phyloP scores from a whole-genome alignment of 2,797 vertebrate genomes.

The Gymnothorax reevesii region DNA sequence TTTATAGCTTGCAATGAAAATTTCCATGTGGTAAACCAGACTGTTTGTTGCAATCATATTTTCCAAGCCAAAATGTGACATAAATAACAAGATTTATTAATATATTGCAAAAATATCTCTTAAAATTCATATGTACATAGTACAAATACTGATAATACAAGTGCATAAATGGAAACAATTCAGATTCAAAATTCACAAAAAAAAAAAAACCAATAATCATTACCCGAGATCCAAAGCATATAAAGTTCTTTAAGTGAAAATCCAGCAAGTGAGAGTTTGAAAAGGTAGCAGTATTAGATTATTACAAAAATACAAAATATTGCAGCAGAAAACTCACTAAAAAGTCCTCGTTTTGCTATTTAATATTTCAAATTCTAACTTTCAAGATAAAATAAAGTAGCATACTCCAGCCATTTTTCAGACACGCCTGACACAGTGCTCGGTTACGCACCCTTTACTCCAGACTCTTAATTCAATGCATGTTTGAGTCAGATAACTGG shows the following conservation, averaged over 20 bases:
- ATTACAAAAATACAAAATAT: neutral
- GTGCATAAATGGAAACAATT: constrained; percentile 68
- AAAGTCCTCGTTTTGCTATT: constrained; percentile 60
- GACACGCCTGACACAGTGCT: neutral
- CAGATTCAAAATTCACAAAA: constrained; percentile 42
- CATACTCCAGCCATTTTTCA: neutral
- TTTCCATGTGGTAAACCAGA: neutral
- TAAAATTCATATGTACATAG: constrained; percentile 70
- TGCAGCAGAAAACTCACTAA: constrained; percentile 46
- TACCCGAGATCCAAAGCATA: neutral
- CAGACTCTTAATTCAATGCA: constrained; percentile 1
- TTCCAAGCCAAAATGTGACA: constrained; percentile 39
- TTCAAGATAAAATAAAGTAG: constrained; percentile 11
- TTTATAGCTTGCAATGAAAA: neutral
- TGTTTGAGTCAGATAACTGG: neutral
- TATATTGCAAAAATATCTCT: constrained; percentile 70
- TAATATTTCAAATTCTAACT: constrained; percentile 27
- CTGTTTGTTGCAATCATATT: neutral
- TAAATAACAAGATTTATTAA: constrained; percentile 65
- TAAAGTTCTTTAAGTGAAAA: constrained; percentile 2
- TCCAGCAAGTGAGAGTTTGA: constrained; percentile 3
- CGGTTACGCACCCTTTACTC: neutral
- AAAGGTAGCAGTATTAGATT: neutral
- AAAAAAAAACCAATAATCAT: constrained; percentile 45
- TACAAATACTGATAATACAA: constrained; percentile 59